These are phyloP conservation scores for Ia io DNA, from an alignment of 2,113 vertebrate species.

Conservation along the genomic window DNA sequence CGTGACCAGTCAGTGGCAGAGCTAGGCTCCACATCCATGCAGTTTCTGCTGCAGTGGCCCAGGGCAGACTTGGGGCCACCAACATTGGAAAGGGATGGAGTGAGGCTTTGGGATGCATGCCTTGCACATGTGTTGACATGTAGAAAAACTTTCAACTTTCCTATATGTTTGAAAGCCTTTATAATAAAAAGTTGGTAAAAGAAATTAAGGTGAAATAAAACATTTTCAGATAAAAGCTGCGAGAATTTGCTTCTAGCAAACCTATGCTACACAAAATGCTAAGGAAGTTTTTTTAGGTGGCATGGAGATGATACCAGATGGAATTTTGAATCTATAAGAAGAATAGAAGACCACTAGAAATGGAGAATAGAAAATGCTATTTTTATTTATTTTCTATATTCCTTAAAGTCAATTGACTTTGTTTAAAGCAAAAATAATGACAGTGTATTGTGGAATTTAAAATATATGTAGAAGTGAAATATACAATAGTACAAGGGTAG, in stretches of 20 bases:
- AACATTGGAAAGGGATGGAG: neutral
- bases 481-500: neutral
- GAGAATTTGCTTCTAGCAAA: neutral
- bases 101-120: neutral
- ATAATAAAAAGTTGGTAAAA: neutral
- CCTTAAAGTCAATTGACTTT: neutral
- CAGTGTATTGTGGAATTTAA: neutral
- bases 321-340: neutral
- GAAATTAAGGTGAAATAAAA: neutral
- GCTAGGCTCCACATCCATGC: neutral
- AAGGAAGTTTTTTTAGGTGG: neutral
- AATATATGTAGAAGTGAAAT: slow-evolving; percentile 8
- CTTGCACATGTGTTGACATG: neutral
- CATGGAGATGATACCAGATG: neutral
- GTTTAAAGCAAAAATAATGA: neutral
- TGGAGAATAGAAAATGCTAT: neutral
- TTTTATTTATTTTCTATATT: neutral
- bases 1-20: no score
- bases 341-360: neutral
- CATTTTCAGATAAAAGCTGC: neutral
- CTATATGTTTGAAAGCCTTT: neutral
- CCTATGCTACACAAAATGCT: neutral
- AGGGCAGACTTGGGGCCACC: neutral
- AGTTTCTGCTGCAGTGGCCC: neutral
- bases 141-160: neutral